Conservation (phyloP, 2,113 vertebrate genomes). For the Enhydra lutris region DNA sequence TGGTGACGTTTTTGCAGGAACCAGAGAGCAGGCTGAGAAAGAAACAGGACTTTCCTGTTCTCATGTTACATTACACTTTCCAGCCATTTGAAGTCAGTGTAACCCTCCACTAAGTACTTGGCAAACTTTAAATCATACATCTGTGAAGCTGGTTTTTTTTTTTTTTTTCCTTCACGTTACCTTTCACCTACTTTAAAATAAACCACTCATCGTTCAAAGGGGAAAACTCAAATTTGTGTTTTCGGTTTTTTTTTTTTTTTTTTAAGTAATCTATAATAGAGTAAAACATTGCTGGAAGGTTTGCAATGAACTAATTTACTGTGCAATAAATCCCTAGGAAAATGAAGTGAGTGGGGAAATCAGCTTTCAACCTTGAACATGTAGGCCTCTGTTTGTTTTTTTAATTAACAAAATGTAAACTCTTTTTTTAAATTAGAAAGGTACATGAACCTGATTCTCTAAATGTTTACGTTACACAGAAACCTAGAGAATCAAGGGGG, state of each 20-base stretch:
- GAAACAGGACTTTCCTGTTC: background rate
- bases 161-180: background rate
- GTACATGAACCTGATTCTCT: background rate
- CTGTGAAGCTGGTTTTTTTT: background rate
- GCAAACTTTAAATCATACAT: slow-evolving; percentile 56
- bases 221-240: slow-evolving; percentile 63
- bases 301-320: slow-evolving; percentile 42
- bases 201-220: slow-evolving; percentile 71
- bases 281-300: slow-evolving; percentile 52
- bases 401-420: slow-evolving; percentile 45
- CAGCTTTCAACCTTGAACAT: slow-evolving; percentile 23
- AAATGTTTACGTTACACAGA: slow-evolving; percentile 39
- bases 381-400: slow-evolving; percentile 34
- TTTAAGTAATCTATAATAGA: slow-evolving; percentile 51
- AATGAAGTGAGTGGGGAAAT: background rate
- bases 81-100: slow-evolving; percentile 53
- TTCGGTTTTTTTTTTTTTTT: slow-evolving; percentile 43
- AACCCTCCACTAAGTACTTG: slow-evolving; percentile 54
- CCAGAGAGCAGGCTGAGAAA: slow-evolving; percentile 5
- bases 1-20: background rate
- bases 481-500: background rate
- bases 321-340: slow-evolving; percentile 31
- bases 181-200: slow-evolving; percentile 77
- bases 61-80: slow-evolving; percentile 60
- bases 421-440: slow-evolving; percentile 36